Base-by-base conservation (phyloP, 2,797 vertebrate species). In the Macropodus opercularis region DNA sequence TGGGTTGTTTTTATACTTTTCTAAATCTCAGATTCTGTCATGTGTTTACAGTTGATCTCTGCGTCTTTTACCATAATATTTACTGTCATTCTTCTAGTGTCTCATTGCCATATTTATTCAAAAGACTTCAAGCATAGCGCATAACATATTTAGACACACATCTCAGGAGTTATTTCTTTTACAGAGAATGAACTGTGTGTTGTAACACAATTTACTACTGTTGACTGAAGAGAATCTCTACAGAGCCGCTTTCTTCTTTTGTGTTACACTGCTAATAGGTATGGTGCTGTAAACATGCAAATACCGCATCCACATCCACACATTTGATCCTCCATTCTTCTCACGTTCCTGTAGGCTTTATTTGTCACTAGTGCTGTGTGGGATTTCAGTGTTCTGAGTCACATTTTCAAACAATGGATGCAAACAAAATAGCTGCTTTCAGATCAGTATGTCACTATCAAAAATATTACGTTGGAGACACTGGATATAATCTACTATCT, bases 161-260 rank as follows among this genome's bases (percentile, higher is more conserved):
- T 83, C 84, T 90, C 86, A 86, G 84, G 79, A 79, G 71, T 69
- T 63, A 27, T 84, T 84, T 81, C 22, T 61, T 80, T 71, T 64
- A 11, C 32, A 53, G 32, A 66, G 26, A 75, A 56, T 49, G 40
- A 49, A 29, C 44, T 56, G 18, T 57, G 51, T 60, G 50, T 63
- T 77, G 46, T 48, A 60, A 73, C 72, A 69, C 71, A 72, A 69
- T 69, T 62, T 63, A 60, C 47, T 66, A 53, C 66, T 26, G 40
- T 29, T 73, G 55, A 69, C 55, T 58, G 61, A 67, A 63, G 40
- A 63, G 17, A 64, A 61, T 56, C 58, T 75, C 42, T 63, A 12
- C 35, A 48, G 59, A 77, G 52, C 38, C 63, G 70, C 73, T 75
- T 73, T 61, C 34, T 54, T 74, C 60, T 17, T 70, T 13, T 71